Conservation (phyloP, 2,113 vertebrate species). For the Choloepus hoffmanni region DNA sequence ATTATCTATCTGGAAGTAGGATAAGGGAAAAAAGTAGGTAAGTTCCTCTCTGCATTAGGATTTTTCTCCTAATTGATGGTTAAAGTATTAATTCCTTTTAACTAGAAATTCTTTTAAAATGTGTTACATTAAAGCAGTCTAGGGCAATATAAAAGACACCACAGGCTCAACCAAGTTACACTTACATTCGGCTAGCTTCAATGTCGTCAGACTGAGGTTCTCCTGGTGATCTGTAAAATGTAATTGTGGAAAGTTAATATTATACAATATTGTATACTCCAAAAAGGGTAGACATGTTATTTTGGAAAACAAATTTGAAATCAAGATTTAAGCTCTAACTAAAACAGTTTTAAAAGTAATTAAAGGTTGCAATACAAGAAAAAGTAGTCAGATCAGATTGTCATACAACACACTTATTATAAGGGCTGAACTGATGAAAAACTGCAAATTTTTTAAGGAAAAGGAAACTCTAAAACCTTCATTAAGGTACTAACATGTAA, state of each 20-base stretch:
- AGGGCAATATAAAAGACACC: neutral
- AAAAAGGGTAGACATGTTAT: conserved; percentile 14
- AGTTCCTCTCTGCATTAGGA: neutral
- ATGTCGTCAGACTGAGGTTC: conserved; percentile 91
- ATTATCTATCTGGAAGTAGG: neutral
- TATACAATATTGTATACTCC: neutral
- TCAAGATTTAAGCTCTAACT: neutral
- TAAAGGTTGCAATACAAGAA: neutral
- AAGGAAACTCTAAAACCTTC: neutral
- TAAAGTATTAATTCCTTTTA: neutral
- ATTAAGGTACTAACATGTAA: neutral
- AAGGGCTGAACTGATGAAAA: conserved; percentile 5
- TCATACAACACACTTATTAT: neutral
- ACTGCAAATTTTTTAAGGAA: conserved; percentile 1
- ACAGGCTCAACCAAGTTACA: conserved; percentile 69
- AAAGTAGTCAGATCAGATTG: neutral
- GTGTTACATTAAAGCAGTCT: neutral
- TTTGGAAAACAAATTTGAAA: conserved; percentile 50
- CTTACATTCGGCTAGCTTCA: conserved; percentile 99
- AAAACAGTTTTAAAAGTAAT: conserved; percentile 10
- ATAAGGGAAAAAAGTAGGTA: neutral
- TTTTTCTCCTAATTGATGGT: neutral
- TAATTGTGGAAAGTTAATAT: conserved; percentile 76
- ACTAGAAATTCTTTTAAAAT: neutral
- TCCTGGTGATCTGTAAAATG: conserved; percentile 92